phyloP scores from a whole-genome alignment of 2,113 vertebrate species.

The Andinoacara biseriatus region DNA sequence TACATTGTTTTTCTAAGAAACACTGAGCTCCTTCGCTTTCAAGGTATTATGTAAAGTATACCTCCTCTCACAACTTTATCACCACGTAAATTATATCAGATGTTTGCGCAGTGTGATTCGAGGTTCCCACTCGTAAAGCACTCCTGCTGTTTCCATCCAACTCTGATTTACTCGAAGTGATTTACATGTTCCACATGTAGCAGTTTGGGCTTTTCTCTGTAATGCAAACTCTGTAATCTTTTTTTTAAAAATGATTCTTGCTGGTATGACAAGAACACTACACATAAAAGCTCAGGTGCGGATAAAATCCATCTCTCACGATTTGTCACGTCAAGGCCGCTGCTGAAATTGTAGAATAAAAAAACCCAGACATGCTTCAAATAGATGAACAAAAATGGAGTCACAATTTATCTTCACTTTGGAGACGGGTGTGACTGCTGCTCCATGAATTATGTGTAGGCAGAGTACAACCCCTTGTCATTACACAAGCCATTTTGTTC shows the following conservation, averaged over 20 bases:
- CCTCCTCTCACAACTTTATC: background rate
- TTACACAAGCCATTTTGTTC: slow-evolving; percentile 67
- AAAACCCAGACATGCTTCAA: background rate
- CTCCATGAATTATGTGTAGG: slow-evolving; percentile 57
- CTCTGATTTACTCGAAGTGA: background rate
- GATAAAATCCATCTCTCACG: background rate
- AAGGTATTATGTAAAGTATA: background rate
- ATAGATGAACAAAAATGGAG: background rate
- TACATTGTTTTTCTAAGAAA: background rate
- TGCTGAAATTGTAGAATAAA: background rate
- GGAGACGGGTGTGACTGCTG: slow-evolving; percentile 21
- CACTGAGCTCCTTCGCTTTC: background rate
- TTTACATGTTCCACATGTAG: too few relatives aligned
- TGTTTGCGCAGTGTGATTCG: background rate
- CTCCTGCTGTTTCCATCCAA: background rate
- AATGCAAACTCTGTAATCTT: background rate
- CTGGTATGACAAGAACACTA: background rate
- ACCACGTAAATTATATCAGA: background rate
- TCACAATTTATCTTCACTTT: slow-evolving; percentile 10
- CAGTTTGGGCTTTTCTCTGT: background rate
- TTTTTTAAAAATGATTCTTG: background rate
- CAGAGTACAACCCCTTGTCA: slow-evolving; percentile 55
- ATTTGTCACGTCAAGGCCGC: background rate
- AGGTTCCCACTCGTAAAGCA: background rate
- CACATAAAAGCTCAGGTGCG: background rate